Base-by-base conservation (phyloP, 2,888 invertebrate species). In the Pheosia tremula region DNA sequence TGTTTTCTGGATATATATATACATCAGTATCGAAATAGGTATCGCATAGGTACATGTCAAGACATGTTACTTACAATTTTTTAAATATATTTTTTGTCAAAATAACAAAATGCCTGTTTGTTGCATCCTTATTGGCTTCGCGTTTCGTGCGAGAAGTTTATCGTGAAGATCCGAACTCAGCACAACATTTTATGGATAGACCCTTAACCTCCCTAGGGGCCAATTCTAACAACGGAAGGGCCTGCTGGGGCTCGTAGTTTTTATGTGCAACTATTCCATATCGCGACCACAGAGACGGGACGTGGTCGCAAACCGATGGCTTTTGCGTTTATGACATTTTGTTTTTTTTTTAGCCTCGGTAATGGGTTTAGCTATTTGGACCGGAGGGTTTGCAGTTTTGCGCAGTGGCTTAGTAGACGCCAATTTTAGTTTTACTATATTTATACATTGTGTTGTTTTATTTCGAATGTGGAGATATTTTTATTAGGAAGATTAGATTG, bases 211-310 rank as follows among this genome's bases (percentile, higher is more conserved):
- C 52, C 52, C 50, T 8, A 41, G 49, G 68, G 74, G 67, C 57
- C 64, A 59, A 74, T 69, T 63, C 55, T 2, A 38, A n/a, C 5
- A 55, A 55, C 39, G n/a, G 55, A 36, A 41, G 41, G 56, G 39
- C 41, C 24, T 36, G 52, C 5, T 24, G n/a, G 5, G 38, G 54
- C 6, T 66, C 62, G 57, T 56, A 63, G 71, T 62, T 72, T 74
- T 69, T 74, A 74, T 74, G 74, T 59, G 72, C 61, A 75, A 72
- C 72, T 72, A 68, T 69, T 74, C 64, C 64, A 37, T 37, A 10
- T 52, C 50, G 56, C 47, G 61, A 53, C 67, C 61, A 58, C 61
- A 56, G 43, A 49, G 60, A 41, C 9, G 59, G 50, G 50, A 59
- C 56, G 60, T 54, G 54, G 39, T 50, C 47, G 24, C 58, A 43